Evolutionary conservation across 2,888 invertebrate genomes (phyloP).

Genomic region (Halictus ligatus): DNA sequence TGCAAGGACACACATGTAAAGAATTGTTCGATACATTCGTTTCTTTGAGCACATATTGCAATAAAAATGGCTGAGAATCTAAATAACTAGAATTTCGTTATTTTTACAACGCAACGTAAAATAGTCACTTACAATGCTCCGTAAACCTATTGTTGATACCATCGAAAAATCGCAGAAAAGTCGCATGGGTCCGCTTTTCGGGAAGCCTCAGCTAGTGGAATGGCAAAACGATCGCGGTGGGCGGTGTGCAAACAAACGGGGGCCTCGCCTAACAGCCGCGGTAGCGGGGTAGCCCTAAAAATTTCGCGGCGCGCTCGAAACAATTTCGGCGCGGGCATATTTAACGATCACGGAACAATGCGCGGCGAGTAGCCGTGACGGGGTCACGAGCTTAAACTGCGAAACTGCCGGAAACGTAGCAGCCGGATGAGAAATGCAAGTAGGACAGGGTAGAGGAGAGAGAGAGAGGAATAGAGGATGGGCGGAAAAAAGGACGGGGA

Average conservation of each 20-base stretch:
- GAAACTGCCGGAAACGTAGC: slow-evolving; percentile 44
- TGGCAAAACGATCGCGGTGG: background rate
- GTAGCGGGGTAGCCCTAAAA: slow-evolving; percentile 23
- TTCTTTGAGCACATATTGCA: too few relatives aligned
- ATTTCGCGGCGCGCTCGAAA: slow-evolving; percentile 32
- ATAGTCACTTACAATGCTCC: too few relatives aligned
- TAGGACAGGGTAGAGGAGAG: slow-evolving; percentile 24
- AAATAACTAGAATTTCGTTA: too few relatives aligned
- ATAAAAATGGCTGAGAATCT: too few relatives aligned
- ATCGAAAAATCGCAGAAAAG: background rate
- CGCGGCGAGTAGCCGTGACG: slow-evolving; percentile 35
- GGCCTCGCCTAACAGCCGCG: background rate
- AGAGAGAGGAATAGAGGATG: background rate
- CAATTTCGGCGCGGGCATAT: slow-evolving; percentile 44
- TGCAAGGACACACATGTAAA: too few relatives aligned
- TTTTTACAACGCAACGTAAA: too few relatives aligned
- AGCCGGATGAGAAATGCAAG: slow-evolving; percentile 44
- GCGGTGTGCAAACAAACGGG: background rate
- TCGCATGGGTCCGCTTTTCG: background rate
- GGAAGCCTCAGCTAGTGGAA: background rate
- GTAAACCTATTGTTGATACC: background rate
- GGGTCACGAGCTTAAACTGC: slow-evolving; percentile 50
- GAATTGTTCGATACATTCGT: too few relatives aligned
- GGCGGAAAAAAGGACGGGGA: background rate
- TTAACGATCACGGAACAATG: slow-evolving; percentile 47